Evolutionary conservation across 2,888 invertebrate species (phyloP).

Genomic region (Monoplex corrugatus): DNA sequence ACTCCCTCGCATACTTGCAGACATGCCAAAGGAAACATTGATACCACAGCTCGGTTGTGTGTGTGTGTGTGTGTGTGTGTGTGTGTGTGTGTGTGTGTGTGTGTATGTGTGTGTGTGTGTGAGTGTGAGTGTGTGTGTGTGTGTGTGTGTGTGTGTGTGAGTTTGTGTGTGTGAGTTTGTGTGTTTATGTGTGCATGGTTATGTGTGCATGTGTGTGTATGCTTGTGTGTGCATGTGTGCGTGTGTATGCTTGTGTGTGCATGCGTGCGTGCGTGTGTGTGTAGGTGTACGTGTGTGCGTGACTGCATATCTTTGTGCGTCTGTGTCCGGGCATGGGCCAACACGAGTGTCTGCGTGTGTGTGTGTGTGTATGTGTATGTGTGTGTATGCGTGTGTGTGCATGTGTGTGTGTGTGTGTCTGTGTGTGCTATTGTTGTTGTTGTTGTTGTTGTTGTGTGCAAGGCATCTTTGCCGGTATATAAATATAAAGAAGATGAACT

Average conservation of each 20-base stretch:
- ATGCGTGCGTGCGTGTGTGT: not conserved
- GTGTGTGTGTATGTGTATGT: too few species aligned
- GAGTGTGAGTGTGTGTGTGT: too few species aligned
- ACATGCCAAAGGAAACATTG: too few species aligned
- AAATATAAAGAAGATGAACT: too few species aligned
- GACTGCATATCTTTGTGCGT: too few species aligned
- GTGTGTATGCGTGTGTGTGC: not conserved
- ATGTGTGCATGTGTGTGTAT: not conserved
- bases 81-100: not conserved
- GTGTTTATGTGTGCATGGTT: not conserved
- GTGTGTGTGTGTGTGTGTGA: too few species aligned
- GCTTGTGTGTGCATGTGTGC: too few species aligned
- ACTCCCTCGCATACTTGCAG: too few species aligned
- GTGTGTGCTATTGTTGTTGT: not conserved
- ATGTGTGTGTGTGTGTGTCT: not conserved
- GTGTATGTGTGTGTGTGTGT: not conserved
- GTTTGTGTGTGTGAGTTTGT: not conserved
- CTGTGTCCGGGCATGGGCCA: not conserved
- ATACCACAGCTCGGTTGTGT: too few species aligned
- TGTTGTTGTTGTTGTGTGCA: not conserved
- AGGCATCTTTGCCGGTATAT: too few species aligned
- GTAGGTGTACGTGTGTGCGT: not conserved
- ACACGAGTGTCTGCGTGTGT: not conserved
- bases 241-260: not conserved
- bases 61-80: not conserved